A percentile compares a stretch with the other conserved stretches of the same genome.
Conservation (phyloP, 2,888 invertebrate genomes). For the Leucophenga maculata region DNA sequence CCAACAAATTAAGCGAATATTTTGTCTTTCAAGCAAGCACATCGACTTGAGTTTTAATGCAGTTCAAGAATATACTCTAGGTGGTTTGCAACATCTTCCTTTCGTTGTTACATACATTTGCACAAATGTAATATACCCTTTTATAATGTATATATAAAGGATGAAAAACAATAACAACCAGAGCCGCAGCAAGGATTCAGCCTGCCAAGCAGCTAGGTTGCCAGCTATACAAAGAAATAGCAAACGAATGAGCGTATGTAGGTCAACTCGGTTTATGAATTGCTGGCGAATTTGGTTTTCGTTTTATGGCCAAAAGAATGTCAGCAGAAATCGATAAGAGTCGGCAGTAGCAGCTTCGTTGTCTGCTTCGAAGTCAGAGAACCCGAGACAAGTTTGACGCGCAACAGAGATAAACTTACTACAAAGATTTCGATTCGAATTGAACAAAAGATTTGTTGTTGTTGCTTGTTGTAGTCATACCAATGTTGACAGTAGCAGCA, state of each 20-base stretch:
- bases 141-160: too few species aligned
- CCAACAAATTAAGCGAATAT: too few species aligned
- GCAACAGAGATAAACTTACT: constrained; percentile 58
- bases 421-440: constrained; percentile 52
- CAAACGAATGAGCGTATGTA: constrained; percentile 47
- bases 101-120: too few species aligned
- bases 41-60: too few species aligned
- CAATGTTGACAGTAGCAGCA: constrained; percentile 34
- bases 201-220: too few species aligned
- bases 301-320: constrained; percentile 41
- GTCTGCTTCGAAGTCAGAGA: neutral
- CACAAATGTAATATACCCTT: too few species aligned
- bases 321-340: constrained; percentile 18
- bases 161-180: neutral
- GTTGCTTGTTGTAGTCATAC: constrained; percentile 26
- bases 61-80: too few species aligned
- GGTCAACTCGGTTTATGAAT: constrained; percentile 59
- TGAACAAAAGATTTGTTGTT: constrained; percentile 39
- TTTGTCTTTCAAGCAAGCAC: too few species aligned
- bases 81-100: too few species aligned
- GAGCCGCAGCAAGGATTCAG: neutral
- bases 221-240: too few species aligned
- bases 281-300: constrained; percentile 56
- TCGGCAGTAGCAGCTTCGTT: neutral
- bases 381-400: neutral